Evolutionary conservation across 2,797 vertebrate species (phyloP).

Genomic region (Mus spretus): DNA sequence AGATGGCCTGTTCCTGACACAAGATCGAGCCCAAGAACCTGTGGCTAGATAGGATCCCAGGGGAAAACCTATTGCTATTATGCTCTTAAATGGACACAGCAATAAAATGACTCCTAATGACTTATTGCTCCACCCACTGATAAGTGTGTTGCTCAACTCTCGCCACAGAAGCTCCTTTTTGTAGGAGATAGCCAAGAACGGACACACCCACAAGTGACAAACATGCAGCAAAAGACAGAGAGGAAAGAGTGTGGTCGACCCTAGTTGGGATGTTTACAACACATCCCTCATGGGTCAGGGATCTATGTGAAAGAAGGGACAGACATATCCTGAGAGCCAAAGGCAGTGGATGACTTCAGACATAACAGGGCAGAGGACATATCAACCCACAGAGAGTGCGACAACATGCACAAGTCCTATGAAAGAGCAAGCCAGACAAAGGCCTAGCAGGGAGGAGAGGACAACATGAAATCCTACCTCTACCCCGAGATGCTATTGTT

Average conservation of each 20-base stretch:
- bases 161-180: background rate
- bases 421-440: background rate
- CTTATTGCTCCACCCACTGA: background rate
- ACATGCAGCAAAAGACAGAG: too few relatives aligned
- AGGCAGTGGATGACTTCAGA: background rate
- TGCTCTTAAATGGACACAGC: background rate
- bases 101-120: constrained; percentile 15
- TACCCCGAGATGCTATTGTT: too few relatives aligned
- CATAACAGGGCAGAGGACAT: background rate
- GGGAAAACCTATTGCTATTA: background rate
- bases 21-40: too few relatives aligned
- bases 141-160: background rate
- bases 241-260: background rate
- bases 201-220: background rate
- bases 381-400: background rate
- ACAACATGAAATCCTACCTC: background rate
- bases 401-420: background rate
- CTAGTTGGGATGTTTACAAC: background rate
- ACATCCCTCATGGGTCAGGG: background rate
- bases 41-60: background rate
- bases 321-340: background rate
- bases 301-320: background rate
- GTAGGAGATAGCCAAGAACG: background rate
- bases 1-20: background rate
- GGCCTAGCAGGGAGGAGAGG: background rate